These are phyloP conservation scores for Lobophora halterata DNA, from an alignment of 2,888 invertebrate genomes.

Conservation along the genomic window DNA sequence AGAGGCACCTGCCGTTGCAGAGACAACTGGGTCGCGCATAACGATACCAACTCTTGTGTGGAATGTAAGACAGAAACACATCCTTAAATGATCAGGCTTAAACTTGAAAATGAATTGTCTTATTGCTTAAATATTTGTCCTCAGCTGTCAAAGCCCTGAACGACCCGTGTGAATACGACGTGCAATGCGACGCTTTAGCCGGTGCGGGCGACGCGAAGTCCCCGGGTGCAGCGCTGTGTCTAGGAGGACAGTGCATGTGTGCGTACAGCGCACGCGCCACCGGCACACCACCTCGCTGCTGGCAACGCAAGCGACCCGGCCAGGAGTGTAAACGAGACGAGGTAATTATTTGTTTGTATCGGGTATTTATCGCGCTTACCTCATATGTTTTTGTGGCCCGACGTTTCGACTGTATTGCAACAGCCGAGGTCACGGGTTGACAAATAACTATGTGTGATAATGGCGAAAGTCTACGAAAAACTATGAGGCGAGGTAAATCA, in stretches of 20 bases:
- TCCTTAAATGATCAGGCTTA: no score
- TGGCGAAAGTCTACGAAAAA: no score
- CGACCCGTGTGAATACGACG: constrained; percentile 67
- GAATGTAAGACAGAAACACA: no score
- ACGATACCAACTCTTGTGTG: constrained; percentile 63
- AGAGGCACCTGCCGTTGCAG: constrained; percentile 66
- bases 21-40: constrained; percentile 64
- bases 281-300: constrained; percentile 58
- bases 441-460: no score
- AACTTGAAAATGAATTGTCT: no score
- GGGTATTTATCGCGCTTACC: no score
- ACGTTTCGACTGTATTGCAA: no score
- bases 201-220: constrained; percentile 51
- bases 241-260: constrained; percentile 63
- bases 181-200: constrained; percentile 62
- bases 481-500: no score
- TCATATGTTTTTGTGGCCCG: no score
- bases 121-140: no score
- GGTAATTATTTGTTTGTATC: constrained; percentile 39
- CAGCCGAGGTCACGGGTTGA: no score
- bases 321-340: constrained; percentile 66
- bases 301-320: constrained; percentile 59
- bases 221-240: constrained; percentile 62
- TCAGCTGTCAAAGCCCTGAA: constrained; percentile 61
- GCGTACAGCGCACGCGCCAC: constrained; percentile 56